phyloP scores from a whole-genome alignment of 2,113 vertebrate species.

The Cynoglossus semilaevis region DNA sequence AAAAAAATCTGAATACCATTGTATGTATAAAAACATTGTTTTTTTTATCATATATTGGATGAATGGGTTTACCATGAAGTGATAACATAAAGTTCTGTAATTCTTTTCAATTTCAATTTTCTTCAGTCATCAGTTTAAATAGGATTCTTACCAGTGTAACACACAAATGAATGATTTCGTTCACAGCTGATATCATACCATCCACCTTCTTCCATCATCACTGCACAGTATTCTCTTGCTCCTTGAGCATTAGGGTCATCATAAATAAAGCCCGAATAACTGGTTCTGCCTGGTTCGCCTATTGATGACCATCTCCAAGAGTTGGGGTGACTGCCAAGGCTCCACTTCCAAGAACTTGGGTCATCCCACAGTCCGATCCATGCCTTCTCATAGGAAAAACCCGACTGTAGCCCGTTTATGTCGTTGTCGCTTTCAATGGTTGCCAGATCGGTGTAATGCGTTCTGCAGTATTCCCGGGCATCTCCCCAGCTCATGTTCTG shows the following conservation, averaged over 20 bases:
- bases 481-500: not conserved
- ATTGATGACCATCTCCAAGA: constrained; percentile 33
- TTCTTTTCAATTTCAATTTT: no score
- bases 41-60: no score
- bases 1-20: no score
- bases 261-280: fast-evolving
- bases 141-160: constrained; percentile 26
- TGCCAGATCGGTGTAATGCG: constrained; percentile 2
- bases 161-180: fast-evolving
- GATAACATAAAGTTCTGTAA: no score
- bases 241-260: fast-evolving
- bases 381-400: not conserved
- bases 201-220: fast-evolving
- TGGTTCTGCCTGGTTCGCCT: not conserved
- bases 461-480: constrained; percentile 2
- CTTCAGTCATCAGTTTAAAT: no score
- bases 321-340: not conserved
- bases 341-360: constrained; percentile 5
- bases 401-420: not conserved
- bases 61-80: no score
- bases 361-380: constrained; percentile 22
- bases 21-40: no score
- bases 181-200: fast-evolving
- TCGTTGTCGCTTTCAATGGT: not conserved
- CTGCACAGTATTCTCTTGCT: fast-evolving